Conservation (phyloP, 2,888 invertebrate genomes). For the Aleiodes leptofemur region DNA sequence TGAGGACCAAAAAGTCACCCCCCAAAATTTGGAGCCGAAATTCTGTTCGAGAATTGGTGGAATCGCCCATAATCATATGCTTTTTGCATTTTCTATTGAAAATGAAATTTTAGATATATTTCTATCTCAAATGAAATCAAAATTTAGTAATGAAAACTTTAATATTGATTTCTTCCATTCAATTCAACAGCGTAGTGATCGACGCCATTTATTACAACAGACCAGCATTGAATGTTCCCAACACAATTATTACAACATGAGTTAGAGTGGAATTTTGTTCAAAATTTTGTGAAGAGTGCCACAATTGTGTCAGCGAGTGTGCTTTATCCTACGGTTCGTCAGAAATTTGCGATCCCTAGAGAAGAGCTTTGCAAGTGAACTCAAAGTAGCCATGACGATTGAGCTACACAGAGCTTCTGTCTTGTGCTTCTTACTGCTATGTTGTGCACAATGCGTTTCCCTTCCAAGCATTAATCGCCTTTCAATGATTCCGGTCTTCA, state of each 20-base stretch:
- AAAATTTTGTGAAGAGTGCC: background rate
- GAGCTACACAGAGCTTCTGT: background rate
- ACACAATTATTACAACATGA: background rate
- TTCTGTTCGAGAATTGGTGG: too few species aligned
- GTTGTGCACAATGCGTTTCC: conserved; percentile 25
- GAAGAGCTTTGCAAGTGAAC: too few species aligned
- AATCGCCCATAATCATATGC: too few species aligned
- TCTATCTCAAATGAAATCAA: too few species aligned
- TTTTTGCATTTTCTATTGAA: too few species aligned
- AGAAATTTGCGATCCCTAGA: too few species aligned
- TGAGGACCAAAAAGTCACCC: too few species aligned
- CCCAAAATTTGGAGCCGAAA: too few species aligned
- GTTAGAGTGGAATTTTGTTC: conserved; percentile 6
- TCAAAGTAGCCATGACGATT: background rate
- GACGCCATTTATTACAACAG: background rate
- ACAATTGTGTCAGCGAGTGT: background rate
- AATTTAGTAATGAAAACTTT: too few species aligned
- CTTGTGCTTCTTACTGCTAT: background rate
- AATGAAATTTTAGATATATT: too few species aligned
- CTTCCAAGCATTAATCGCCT: background rate
- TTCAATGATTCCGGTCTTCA: conserved; percentile 16
- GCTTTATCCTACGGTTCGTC: too few species aligned
- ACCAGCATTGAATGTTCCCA: background rate
- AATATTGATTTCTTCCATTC: too few species aligned
- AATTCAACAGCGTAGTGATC: background rate